phyloP scores from a whole-genome alignment of 2,888 invertebrate species.

The Crossocerus cetratus region DNA sequence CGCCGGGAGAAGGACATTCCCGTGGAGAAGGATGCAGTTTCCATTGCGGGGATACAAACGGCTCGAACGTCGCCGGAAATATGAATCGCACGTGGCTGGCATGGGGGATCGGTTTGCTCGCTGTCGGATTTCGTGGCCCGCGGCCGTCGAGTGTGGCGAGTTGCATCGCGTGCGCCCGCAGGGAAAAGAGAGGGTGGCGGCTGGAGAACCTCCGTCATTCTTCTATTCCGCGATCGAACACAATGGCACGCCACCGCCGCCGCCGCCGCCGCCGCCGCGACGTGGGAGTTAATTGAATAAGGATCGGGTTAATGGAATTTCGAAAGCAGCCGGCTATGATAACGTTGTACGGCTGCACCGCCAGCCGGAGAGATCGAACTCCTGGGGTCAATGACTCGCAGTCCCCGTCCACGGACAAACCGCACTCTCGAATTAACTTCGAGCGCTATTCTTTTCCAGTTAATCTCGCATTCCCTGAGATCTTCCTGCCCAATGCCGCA shows the following conservation, averaged over 20 bases:
- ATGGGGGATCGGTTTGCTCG: too few relatives aligned
- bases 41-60: too few relatives aligned
- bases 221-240: background rate
- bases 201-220: background rate
- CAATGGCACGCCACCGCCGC: too few relatives aligned
- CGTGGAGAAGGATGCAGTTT: too few relatives aligned
- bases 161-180: too few relatives aligned
- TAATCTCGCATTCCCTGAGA: background rate
- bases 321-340: constrained; percentile 48
- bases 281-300: constrained; percentile 52
- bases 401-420: constrained; percentile 24
- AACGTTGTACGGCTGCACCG: constrained; percentile 53
- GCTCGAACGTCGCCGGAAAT: too few relatives aligned
- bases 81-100: too few relatives aligned
- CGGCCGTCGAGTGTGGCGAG: too few relatives aligned
- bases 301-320: constrained; percentile 55
- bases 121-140: too few relatives aligned
- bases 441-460: constrained; percentile 8
- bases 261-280: too few relatives aligned
- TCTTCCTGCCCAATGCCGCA: background rate
- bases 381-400: constrained; percentile 34
- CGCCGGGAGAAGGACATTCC: too few relatives aligned
- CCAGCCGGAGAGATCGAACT: constrained; percentile 16
- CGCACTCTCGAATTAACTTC: constrained; percentile 34
- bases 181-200: too few relatives aligned